Conservation (phyloP, 2,888 invertebrate species). For the Drosophila koepferae region DNA sequence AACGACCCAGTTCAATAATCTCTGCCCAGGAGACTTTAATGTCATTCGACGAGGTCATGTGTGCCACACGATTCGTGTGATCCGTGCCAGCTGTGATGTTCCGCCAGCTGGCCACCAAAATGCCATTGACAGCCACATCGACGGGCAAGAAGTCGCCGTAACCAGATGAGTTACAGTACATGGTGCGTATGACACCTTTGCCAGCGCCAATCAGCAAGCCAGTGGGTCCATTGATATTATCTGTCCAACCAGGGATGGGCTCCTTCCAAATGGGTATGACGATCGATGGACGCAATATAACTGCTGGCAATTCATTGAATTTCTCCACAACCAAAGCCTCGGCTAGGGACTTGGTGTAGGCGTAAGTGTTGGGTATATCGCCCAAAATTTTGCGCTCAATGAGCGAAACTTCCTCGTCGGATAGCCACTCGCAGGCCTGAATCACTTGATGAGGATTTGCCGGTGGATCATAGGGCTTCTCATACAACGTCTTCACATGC, state of each 20-base stretch:
- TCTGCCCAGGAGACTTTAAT: constrained; percentile 95
- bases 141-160: constrained; percentile 93
- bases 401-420: constrained; percentile 88
- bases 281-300: constrained; percentile 94
- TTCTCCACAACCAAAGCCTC: constrained; percentile 93
- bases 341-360: constrained; percentile 96
- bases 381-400: constrained; percentile 88
- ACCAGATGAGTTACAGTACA: constrained; percentile 92
- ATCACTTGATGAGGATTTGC: constrained; percentile 91
- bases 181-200: constrained; percentile 94
- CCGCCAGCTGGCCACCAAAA: constrained; percentile 81
- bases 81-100: constrained; percentile 71
- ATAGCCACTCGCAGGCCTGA: constrained; percentile 92
- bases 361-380: constrained; percentile 84
- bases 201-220: constrained; percentile 93
- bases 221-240: constrained; percentile 96
- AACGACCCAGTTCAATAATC: constrained; percentile 92
- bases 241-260: constrained; percentile 95
- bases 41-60: constrained; percentile 92
- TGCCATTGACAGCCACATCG: constrained; percentile 92
- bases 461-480: constrained; percentile 94
- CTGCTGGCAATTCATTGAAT: constrained; percentile 90
- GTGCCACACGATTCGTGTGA: constrained; percentile 86
- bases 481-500: constrained; percentile 91
- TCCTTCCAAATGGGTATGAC: constrained; percentile 95